Conservation (phyloP, 2,113 vertebrate genomes). For the Thinocorus orbignyianus region DNA sequence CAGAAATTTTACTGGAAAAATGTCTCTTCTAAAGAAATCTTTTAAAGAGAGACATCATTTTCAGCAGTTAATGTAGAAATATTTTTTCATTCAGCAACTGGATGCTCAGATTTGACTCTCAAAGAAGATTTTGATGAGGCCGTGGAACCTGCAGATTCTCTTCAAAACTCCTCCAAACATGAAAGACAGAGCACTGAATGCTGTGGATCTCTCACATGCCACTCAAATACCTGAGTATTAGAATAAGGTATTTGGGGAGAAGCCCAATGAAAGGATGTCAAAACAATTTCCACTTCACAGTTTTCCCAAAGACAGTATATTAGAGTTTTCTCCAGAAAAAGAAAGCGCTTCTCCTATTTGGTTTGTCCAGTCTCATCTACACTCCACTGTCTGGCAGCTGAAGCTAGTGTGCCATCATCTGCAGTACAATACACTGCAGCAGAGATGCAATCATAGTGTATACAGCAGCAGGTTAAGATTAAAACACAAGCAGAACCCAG, state of each 20-base stretch:
- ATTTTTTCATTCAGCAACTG: not conserved
- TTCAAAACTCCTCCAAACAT: not conserved
- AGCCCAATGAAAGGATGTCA: not conserved
- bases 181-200: not conserved
- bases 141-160: not conserved
- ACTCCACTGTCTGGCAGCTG: not conserved
- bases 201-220: not conserved
- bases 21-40: not conserved
- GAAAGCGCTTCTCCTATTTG: not conserved
- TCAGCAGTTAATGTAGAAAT: not conserved
- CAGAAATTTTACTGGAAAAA: not conserved
- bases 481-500: not conserved
- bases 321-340: not conserved
- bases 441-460: not conserved
- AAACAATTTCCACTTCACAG: not conserved
- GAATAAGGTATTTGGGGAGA: not conserved
- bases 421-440: not conserved
- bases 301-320: not conserved
- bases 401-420: not conserved
- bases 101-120: not conserved
- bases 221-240: not conserved
- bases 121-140: not conserved
- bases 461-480: not conserved
- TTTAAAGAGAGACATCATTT: not conserved
- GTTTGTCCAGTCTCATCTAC: not conserved